phyloP scores from a whole-genome alignment of 2,797 vertebrate species.

The Nyctalus aviator region DNA sequence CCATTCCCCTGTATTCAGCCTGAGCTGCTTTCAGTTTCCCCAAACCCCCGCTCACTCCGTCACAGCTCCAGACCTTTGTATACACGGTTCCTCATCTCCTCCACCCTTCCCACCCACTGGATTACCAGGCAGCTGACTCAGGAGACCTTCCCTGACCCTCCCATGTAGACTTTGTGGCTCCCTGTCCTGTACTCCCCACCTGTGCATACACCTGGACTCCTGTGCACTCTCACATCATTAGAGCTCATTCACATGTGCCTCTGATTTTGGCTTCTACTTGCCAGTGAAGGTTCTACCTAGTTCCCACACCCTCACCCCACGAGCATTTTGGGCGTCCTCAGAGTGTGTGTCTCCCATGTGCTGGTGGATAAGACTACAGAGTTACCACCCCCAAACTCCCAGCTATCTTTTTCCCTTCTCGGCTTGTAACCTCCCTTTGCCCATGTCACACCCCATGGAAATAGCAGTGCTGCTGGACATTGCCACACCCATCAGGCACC shows the following conservation, averaged over 20 bases:
- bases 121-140: background rate
- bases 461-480: slow-evolving; percentile 21
- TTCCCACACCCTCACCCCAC: background rate
- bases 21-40: slow-evolving; percentile 20
- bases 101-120: slow-evolving; percentile 32
- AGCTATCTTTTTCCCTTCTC: background rate
- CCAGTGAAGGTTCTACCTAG: background rate
- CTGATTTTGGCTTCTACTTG: background rate
- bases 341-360: background rate
- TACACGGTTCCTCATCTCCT: background rate
- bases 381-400: background rate
- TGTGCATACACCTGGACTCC: background rate
- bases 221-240: background rate
- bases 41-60: background rate
- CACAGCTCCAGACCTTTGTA: slow-evolving; percentile 16
- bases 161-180: slow-evolving; percentile 62
- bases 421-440: slow-evolving; percentile 39
- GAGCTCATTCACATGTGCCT: background rate
- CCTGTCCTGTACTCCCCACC: background rate
- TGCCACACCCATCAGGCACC: background rate
- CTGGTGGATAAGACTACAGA: slow-evolving; percentile 9
- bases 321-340: background rate
- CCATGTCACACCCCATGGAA: slow-evolving; percentile 17
- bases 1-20: background rate
- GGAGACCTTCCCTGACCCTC: slow-evolving; percentile 44